Base-by-base conservation (phyloP, 1,140 invertebrate species). In the Aphelinus atriplicis region DNA sequence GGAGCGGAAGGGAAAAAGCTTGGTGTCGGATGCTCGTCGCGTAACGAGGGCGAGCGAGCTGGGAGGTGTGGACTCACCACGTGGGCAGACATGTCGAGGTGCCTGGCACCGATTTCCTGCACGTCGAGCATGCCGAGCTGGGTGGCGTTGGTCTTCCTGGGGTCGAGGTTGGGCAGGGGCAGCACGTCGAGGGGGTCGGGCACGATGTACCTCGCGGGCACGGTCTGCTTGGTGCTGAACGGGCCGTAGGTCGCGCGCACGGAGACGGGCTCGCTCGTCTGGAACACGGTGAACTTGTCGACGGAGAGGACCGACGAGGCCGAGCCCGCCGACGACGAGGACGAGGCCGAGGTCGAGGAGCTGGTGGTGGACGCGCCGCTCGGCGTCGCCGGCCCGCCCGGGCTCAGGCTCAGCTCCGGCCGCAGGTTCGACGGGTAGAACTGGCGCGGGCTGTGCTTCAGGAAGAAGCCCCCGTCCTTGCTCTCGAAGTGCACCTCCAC, bases 181-280 rank as follows among this genome's bases (percentile, higher is more conserved):
- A 88, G 77, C 9, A 85, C 82, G 74, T 92, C 93, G 76, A 94
- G 85, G 0, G 93, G 92, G 84, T 95, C 94, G 0, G 94, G 94
- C 9, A 96, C 93, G 72, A 95, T 91, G 80, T 95, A 95, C n/a
- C 94, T 89, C 0, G 95, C 94, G n/a, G 95, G 95, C 10, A 97
- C 95, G 1, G 95, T 97, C 86, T 97, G 95, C 81, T 96, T 96
- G 48, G 95, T 96, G 76, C 94, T 95, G 87, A 97, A 97, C 2
- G 96, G 96, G 2, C 96, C 96, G 80, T 97, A 97, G 4, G 94
- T 95, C 6, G 95, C 95, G 10, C 95, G 89, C 3, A 97, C 93
- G 0, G 95, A 95, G 1, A 95, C 94, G 4, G 95, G 94, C 75
- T 95, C 92, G 47, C 94, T 94, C 51, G 94, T 95, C 83, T 96